These are phyloP conservation scores for Buphagus erythrorhynchus DNA, from an alignment of 2,797 vertebrate species.

Conservation along the genomic window DNA sequence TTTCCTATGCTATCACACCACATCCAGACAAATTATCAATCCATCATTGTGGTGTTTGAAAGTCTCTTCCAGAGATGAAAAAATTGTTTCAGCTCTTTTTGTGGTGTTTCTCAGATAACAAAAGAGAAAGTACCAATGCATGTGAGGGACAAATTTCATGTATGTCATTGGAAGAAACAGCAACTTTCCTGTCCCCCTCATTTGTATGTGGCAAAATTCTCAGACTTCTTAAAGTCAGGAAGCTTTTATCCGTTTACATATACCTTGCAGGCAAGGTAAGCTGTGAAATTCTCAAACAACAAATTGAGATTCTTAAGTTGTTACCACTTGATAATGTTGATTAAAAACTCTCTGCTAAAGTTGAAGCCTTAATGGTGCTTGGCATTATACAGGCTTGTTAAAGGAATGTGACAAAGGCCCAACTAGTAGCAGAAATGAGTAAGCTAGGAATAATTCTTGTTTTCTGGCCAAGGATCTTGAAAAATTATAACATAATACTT, in stretches of 20 bases:
- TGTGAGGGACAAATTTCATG: not conserved
- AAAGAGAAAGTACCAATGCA: not conserved
- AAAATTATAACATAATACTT: not conserved
- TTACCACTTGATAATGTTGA: not conserved
- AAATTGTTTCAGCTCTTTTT: not conserved
- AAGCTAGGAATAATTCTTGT: not conserved
- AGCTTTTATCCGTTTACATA: not conserved
- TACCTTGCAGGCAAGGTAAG: not conserved
- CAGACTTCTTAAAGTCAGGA: not conserved
- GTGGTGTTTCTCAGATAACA: not conserved
- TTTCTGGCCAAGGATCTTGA: not conserved
- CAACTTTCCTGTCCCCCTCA: not conserved
- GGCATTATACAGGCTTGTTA: not conserved
- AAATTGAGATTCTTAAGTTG: not conserved
- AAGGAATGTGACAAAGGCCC: not conserved
- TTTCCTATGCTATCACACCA: not conserved
- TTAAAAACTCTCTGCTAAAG: not conserved
- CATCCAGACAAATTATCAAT: conserved; percentile 50
- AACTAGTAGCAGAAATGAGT: not conserved
- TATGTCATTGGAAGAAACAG: not conserved
- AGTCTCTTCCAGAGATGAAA: conserved; percentile 2
- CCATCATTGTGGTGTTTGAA: not conserved
- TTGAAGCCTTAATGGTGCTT: not conserved
- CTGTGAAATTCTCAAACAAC: not conserved
- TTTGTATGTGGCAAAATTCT: not conserved